A percentile compares a stretch with the other conserved stretches of the same genome.
phyloP scores from a whole-genome alignment of 2,113 vertebrate genomes.

The Tenrec ecaudatus region DNA sequence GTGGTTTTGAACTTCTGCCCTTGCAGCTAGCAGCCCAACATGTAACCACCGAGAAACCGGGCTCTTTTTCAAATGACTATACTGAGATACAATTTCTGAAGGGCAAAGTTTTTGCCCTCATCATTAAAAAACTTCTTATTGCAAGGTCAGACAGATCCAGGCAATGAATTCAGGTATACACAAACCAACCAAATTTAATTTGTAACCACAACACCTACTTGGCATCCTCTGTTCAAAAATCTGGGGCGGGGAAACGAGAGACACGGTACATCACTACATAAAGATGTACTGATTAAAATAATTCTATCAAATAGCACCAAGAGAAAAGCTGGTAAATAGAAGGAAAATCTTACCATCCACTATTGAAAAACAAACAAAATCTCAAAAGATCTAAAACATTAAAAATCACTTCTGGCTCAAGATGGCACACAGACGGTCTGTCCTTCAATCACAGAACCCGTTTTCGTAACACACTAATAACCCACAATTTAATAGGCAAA shows the following conservation, averaged over 20 bases:
- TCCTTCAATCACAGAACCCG: conserved; percentile 12
- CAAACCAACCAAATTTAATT: conserved; percentile 25
- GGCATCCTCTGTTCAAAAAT: conserved; percentile 22
- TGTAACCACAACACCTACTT: conserved; percentile 11
- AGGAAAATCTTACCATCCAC: conserved; percentile 32
- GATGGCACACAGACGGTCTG: neutral
- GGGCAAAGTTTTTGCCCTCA: neutral
- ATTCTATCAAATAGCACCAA: conserved; percentile 38
- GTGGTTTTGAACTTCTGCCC: too few species aligned
- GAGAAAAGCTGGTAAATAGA: neutral
- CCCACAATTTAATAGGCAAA: conserved; percentile 69
- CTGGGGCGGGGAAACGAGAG: neutral
- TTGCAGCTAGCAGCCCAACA: too few species aligned
- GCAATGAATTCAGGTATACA: conserved; percentile 31
- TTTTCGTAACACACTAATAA: neutral
- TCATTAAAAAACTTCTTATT: conserved; percentile 35
- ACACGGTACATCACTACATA: neutral
- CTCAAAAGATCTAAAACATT: conserved; percentile 44
- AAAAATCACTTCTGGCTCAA: conserved; percentile 53
- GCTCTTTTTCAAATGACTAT: too few species aligned
- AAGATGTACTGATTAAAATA: neutral
- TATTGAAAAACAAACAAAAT: neutral
- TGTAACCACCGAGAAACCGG: too few species aligned
- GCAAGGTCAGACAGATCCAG: conserved; percentile 18
- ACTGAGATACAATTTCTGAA: neutral